Percentiles rank a stretch among this genome's conserved stretches.
Evolutionary conservation across 2,797 vertebrate species (phyloP).

Genomic region (Hapalemur alaotrensis): DNA sequence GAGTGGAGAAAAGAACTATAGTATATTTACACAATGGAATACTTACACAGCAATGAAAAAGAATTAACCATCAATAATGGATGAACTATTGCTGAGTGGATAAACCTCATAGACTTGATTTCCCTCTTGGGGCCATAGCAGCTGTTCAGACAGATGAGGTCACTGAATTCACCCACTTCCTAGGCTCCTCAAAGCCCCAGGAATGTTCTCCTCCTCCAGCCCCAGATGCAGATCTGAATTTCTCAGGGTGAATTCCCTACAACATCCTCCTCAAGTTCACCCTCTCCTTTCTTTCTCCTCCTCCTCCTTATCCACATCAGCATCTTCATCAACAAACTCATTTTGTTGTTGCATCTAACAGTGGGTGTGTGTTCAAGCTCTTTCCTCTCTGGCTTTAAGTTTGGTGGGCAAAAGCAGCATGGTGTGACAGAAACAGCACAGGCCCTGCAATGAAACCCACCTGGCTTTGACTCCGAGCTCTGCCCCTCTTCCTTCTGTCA

Average conservation of each 20-base stretch:
- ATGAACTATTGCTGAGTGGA: neutral
- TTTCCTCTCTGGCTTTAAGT: neutral
- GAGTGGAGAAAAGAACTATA: neutral
- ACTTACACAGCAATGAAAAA: neutral
- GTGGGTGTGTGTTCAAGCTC: neutral
- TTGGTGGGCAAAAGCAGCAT: neutral
- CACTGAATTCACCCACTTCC: neutral
- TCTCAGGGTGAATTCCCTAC: neutral
- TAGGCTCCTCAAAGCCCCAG: neutral
- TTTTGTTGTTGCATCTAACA: neutral
- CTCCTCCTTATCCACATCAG: neutral
- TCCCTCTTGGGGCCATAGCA: neutral
- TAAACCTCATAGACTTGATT: neutral
- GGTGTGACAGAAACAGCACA: neutral
- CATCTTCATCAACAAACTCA: neutral
- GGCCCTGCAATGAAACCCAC: neutral
- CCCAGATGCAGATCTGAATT: neutral
- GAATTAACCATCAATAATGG: neutral
- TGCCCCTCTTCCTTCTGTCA: neutral
- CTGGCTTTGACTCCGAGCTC: neutral
- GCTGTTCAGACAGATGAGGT: neutral
- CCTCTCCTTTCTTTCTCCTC: neutral
- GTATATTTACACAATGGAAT: neutral
- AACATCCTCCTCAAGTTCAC: neutral
- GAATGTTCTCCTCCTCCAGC: neutral